phyloP scores from a whole-genome alignment of 1,140 invertebrate species.

The Drosophila navojoa region DNA sequence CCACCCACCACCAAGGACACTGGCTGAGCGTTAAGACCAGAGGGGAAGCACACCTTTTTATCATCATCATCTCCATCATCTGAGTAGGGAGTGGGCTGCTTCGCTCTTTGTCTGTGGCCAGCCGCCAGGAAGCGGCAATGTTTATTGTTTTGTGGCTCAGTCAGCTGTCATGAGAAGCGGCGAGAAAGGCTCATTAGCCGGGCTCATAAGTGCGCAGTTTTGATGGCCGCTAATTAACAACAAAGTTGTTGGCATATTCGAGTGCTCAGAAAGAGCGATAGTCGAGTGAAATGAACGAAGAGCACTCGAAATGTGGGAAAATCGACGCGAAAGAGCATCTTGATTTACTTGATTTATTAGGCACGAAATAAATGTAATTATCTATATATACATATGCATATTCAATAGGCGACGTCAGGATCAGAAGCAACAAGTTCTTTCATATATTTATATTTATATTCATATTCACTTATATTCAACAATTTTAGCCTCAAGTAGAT shows the following conservation, averaged over 20 bases:
- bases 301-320: too few species aligned
- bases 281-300: too few species aligned
- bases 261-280: background rate
- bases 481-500: too few species aligned
- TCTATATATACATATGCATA: too few species aligned
- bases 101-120: conserved; percentile 28
- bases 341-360: too few species aligned
- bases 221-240: conserved; percentile 61
- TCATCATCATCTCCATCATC: background rate
- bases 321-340: too few species aligned
- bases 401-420: too few species aligned
- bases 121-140: conserved; percentile 52
- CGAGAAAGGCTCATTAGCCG: conserved; percentile 14
- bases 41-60: conserved; percentile 47
- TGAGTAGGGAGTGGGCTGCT: conserved; percentile 7
- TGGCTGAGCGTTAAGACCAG: conserved; percentile 6
- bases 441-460: too few species aligned
- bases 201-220: conserved; percentile 36
- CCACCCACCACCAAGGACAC: conserved; percentile 5
- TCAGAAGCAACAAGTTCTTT: too few species aligned
- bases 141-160: conserved; percentile 41
- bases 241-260: background rate
- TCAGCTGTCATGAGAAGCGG: conserved; percentile 14
- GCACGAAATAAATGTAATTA: too few species aligned
- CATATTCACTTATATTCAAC: too few species aligned